Percentiles rank a stretch among this genome's conserved stretches.
Evolutionary conservation across 2,888 invertebrate species (phyloP).

Genomic region (Agrilus biguttatus): DNA sequence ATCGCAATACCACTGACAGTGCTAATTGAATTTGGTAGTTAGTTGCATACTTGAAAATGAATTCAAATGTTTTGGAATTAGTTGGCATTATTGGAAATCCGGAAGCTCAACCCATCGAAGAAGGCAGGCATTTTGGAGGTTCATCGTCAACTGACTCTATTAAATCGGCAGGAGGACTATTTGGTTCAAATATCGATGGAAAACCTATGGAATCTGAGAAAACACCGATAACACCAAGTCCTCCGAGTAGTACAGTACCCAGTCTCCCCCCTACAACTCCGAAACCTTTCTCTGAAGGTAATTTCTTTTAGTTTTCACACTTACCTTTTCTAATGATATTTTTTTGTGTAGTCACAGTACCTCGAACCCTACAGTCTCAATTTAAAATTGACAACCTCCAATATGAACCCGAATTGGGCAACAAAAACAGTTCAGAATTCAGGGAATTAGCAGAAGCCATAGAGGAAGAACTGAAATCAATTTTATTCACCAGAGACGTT

Average conservation of each 20-base stretch:
- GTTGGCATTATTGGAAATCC: conserved; percentile 55
- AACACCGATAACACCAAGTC: conserved; percentile 23
- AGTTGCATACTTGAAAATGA: too few relatives aligned
- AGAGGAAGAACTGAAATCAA: conserved; percentile 43
- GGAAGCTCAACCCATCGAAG: conserved; percentile 43
- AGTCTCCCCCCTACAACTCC: conserved; percentile 20
- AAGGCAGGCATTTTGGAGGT: conserved; percentile 44
- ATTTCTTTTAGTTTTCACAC: conserved; percentile 13
- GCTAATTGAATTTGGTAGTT: too few relatives aligned
- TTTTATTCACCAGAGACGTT: conserved; percentile 37
- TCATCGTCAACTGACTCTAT: conserved; percentile 19
- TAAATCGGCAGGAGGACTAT: conserved; percentile 34
- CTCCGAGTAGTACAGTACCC: conserved; percentile 23
- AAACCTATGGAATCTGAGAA: conserved; percentile 8
- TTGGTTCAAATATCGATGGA: conserved; percentile 18
- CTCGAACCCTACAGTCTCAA: conserved; percentile 53
- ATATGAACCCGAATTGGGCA: conserved; percentile 41
- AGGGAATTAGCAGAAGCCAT: conserved; percentile 43
- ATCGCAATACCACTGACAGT: too few relatives aligned
- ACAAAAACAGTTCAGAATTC: conserved; percentile 48
- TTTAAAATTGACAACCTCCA: conserved; percentile 51
- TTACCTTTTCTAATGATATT: conserved; percentile 4
- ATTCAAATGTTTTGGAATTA: conserved; percentile 25
- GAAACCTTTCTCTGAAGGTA: conserved; percentile 37
- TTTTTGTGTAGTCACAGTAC: conserved; percentile 36